These are phyloP conservation scores for Presbytis comata DNA, from an alignment of 2,797 vertebrate species.

Conservation along the genomic window DNA sequence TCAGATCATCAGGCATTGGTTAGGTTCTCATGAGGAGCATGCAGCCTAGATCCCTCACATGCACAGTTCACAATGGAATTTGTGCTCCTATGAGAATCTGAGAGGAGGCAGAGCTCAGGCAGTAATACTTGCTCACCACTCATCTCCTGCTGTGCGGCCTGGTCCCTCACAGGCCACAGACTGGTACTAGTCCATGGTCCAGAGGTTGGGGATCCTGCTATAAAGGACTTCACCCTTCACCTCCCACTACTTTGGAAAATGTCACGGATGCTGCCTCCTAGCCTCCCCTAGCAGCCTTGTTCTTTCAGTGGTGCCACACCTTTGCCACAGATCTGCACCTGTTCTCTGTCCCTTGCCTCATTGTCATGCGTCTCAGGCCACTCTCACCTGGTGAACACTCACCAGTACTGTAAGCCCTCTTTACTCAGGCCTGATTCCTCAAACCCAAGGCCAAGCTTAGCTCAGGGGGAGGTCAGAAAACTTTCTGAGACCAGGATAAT, in stretches of 20 bases:
- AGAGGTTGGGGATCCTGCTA: background rate
- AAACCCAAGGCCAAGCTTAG: background rate
- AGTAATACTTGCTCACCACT: background rate
- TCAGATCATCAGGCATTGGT: background rate
- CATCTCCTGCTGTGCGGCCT: background rate
- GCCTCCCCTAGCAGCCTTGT: background rate
- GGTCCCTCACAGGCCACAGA: background rate
- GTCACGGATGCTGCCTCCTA: background rate
- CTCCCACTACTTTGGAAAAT: background rate
- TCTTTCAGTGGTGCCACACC: fast-evolving
- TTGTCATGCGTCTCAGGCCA: no score
- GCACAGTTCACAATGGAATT: background rate
- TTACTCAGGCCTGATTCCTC: background rate
- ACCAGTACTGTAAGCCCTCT: background rate
- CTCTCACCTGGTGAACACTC: background rate
- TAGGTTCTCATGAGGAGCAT: background rate
- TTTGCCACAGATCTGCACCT: background rate
- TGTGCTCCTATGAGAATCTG: background rate
- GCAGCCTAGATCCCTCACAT: background rate
- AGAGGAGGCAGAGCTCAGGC: background rate
- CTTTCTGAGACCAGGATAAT: background rate
- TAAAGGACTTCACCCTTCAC: background rate
- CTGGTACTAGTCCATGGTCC: no score
- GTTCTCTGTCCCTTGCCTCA: background rate
- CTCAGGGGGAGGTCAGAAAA: background rate